A percentile compares a stretch with the other conserved stretches of the same genome.
Conservation (phyloP, 2,113 vertebrate species). For the Poecile atricapillus region DNA sequence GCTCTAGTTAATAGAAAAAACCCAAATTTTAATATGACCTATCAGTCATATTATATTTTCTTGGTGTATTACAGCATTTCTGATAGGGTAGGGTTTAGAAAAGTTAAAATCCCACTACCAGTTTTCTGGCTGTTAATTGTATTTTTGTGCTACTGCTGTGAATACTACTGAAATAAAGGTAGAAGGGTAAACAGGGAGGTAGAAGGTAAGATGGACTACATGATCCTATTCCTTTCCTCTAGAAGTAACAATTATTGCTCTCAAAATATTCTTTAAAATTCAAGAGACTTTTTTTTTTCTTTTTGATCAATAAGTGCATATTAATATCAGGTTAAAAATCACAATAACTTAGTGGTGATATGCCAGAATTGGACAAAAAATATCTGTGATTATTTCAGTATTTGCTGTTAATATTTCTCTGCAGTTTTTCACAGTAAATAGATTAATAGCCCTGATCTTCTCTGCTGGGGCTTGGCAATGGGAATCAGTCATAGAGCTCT, state of each 20-base stretch:
- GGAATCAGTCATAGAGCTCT: not conserved
- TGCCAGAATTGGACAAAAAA: not conserved
- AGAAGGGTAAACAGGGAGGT: not conserved
- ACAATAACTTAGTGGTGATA: not conserved
- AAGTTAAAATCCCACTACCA: not conserved
- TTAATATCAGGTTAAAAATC: not conserved
- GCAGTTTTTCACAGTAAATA: not conserved
- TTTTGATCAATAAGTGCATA: not conserved
- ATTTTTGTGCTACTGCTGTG: not conserved
- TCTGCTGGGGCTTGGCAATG: not conserved
- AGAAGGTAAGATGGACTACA: not conserved
- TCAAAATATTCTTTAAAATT: not conserved
- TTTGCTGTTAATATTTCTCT: not conserved
- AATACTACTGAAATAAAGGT: not conserved
- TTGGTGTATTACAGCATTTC: not conserved
- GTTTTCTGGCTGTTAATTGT: not conserved
- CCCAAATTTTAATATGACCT: not conserved
- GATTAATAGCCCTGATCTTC: not conserved
- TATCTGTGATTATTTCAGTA: not conserved
- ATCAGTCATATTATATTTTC: not conserved
- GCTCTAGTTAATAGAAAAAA: not conserved
- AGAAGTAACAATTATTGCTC: not conserved
- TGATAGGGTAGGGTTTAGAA: not conserved
- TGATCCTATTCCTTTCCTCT: not conserved
- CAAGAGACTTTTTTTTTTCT: not conserved